Conservation (phyloP, 2,888 invertebrate species). For the Macroteleia sp. region DNA sequence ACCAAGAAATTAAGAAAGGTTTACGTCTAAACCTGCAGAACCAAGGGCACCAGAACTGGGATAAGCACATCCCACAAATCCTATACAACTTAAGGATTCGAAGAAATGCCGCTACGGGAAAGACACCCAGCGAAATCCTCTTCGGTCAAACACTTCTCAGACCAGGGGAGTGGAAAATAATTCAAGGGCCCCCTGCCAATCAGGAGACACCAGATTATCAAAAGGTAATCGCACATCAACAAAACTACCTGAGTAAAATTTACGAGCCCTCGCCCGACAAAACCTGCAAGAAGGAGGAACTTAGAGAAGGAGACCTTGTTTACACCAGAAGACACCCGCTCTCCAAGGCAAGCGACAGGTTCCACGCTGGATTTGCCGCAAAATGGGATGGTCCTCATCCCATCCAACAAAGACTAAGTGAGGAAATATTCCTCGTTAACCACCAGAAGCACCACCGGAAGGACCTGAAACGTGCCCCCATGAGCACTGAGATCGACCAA, state of each 20-base stretch:
- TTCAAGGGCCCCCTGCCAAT: neutral
- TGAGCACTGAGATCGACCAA: too few species aligned
- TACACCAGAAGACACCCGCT: neutral
- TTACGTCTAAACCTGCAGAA: neutral
- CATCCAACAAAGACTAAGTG: neutral
- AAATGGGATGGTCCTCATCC: conserved; percentile 9
- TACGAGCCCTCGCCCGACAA: neutral
- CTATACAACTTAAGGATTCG: neutral
- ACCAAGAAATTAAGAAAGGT: neutral
- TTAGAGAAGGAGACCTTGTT: neutral
- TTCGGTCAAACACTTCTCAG: neutral
- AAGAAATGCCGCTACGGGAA: neutral
- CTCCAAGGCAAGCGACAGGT: neutral
- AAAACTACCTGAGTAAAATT: neutral
- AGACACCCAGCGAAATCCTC: neutral
- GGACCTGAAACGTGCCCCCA: neutral
- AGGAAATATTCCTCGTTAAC: neutral
- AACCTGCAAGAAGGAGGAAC: neutral
- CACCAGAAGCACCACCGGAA: neutral
- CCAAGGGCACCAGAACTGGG: too few species aligned
- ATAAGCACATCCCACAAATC: neutral
- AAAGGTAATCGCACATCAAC: neutral
- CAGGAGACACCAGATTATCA: neutral
- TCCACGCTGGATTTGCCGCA: neutral
- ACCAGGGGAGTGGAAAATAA: conserved; percentile 4